A percentile compares a stretch with the other conserved stretches of the same genome.
These are phyloP conservation scores for Cyclura pinguis DNA, from an alignment of 2,797 vertebrate species.

Conservation along the genomic window DNA sequence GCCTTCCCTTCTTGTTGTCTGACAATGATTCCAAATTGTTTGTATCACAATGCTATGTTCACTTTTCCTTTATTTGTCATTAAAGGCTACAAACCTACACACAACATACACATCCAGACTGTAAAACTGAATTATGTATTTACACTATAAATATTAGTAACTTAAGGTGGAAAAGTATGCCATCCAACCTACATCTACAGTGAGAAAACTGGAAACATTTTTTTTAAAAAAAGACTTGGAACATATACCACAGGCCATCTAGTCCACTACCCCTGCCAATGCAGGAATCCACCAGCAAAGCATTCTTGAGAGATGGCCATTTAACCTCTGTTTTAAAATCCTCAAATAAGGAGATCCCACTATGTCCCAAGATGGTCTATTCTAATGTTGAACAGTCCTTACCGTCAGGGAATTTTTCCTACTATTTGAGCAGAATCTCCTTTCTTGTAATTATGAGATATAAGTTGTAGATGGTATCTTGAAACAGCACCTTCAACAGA, in stretches of 20 bases:
- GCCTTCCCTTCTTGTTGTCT: too few relatives aligned
- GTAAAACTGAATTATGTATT: not conserved
- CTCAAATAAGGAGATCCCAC: too few relatives aligned
- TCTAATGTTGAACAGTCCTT: too few relatives aligned
- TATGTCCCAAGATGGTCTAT: too few relatives aligned
- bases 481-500: not conserved
- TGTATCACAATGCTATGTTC: not conserved
- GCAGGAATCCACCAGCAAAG: too few relatives aligned
- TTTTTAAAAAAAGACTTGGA: too few relatives aligned
- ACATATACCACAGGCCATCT: too few relatives aligned
- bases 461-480: not conserved
- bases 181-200: not conserved
- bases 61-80: not conserved
- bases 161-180: not conserved
- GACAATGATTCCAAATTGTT: not conserved
- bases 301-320: too few relatives aligned
- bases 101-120: not conserved
- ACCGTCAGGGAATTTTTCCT: too few relatives aligned
- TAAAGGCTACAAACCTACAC: not conserved
- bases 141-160: not conserved
- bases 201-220: not conserved
- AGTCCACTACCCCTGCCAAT: too few relatives aligned
- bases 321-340: too few relatives aligned
- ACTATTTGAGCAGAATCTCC: too few relatives aligned
- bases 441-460: not conserved